Conservation (phyloP, 2,113 vertebrate genomes). For the Tetraodon nigroviridis region DNA sequence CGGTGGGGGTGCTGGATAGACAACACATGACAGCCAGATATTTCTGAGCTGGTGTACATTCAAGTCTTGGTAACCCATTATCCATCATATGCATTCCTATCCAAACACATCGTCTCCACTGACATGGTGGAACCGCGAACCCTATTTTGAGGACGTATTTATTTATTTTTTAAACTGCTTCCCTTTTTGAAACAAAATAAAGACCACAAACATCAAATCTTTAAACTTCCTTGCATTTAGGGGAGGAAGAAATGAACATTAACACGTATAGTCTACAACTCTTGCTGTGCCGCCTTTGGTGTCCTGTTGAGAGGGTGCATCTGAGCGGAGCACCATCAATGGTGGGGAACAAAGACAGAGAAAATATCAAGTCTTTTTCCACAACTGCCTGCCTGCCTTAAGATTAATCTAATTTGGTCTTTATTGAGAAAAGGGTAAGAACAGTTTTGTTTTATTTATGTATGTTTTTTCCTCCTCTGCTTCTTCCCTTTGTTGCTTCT, state of each 20-base stretch:
- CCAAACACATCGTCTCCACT: neutral
- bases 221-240: conserved; percentile 38
- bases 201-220: conserved; percentile 26
- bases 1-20: conserved; percentile 7
- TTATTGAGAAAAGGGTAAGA: conserved; percentile 75
- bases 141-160: too few species aligned
- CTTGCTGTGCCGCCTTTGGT: conserved; percentile 60
- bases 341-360: conserved; percentile 53
- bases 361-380: conserved; percentile 67
- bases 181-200: too few species aligned
- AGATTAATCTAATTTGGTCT: conserved; percentile 78
- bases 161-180: too few species aligned
- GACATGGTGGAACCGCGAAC: too few species aligned
- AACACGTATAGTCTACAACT: conserved; percentile 54
- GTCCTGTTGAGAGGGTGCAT: conserved; percentile 55
- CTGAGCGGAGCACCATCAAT: conserved; percentile 56
- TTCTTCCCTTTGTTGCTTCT: conserved; percentile 75
- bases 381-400: conserved; percentile 54
- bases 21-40: conserved; percentile 4
- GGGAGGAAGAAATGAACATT: conserved; percentile 57
- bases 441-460: conserved; percentile 79
- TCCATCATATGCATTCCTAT: neutral
- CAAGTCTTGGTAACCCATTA: neutral
- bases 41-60: conserved; percentile 19
- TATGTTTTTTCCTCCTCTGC: conserved; percentile 67